phyloP scores from a whole-genome alignment of 1,140 invertebrate species.

The Parasteatoda tepidariorum region DNA sequence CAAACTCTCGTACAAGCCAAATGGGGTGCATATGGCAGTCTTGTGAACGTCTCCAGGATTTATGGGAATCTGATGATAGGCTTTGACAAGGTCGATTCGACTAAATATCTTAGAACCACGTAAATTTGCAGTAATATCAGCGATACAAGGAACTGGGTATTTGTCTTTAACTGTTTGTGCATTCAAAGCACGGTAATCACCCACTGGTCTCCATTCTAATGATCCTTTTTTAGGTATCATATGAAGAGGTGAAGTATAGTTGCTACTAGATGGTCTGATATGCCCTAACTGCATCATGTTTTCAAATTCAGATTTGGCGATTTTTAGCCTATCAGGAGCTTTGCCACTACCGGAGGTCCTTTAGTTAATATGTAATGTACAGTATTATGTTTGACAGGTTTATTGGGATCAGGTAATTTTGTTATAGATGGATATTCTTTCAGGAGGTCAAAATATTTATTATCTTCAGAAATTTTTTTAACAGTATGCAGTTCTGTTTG shows the following conservation, averaged over 20 bases:
- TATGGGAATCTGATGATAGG: too few relatives aligned
- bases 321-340: conserved; percentile 35
- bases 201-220: conserved; percentile 39
- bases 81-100: too few relatives aligned
- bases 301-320: conserved; percentile 39
- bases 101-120: background rate
- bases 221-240: conserved; percentile 62
- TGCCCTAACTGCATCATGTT: conserved; percentile 36
- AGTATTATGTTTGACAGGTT: conserved; percentile 27
- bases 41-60: too few relatives aligned
- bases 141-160: conserved; percentile 50
- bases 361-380: conserved; percentile 43
- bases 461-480: background rate
- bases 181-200: conserved; percentile 54
- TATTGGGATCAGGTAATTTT: conserved; percentile 60
- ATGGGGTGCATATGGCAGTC: conserved; percentile 64
- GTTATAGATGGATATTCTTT: conserved; percentile 58
- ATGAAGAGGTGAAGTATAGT: conserved; percentile 63
- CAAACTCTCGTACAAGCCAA: conserved; percentile 63
- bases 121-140: conserved; percentile 51
- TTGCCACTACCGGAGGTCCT: conserved; percentile 1
- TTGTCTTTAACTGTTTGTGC: conserved; percentile 46
- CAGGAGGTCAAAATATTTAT: conserved; percentile 40
- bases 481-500: background rate
- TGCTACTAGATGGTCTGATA: conserved; percentile 60